Evolutionary conservation across 1,140 invertebrate species (phyloP), one percentile per base, ranked within the genome.

Genomic region (Drosophila ironensis): DNA sequence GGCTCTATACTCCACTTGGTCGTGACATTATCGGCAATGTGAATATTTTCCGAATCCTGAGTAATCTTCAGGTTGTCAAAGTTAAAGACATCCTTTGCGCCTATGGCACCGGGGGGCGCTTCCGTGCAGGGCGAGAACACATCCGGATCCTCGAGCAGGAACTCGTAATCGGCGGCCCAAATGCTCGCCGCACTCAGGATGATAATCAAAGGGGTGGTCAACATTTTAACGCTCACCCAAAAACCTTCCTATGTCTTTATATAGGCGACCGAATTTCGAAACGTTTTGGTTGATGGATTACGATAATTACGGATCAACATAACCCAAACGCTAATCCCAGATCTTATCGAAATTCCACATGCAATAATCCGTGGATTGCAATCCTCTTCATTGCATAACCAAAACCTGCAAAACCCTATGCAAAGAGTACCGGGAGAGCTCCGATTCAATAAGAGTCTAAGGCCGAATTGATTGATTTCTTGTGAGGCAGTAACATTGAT

Each of bases 121-220:
- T 80, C 57, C 0, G 12, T 47, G 28, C 75, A 80, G 4, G 38
- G 30, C 2, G 44, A 22, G 7, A 80, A 80, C 5, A 80, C 7
- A 14, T 81, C 66, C 3, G 66, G 53, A 45, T 80, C 76, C 35
- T 64, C 76, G 3, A 81, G 9, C 16, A 66, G 7, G 25, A 80
- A 28, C 28, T 56, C 51, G 12, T 66, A 80, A 27, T 70, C 60
- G 3, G 14, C n/a, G 4, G 46, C 73, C 51, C 51, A 57, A 37
- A 54, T 33, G 17, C 22, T 17, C 8, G 11, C 3, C 25, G 42
- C 1, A 5, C 30, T 9, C 24, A 42, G 7, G 6, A 69, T 2
- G 5, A 71, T 14, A n/a, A 78, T 33, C 20, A 70, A 22, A 4
- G 48, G 16, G 22, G 11, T 27, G 24, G 7, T 16, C 46, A 60